A percentile compares a stretch with the other conserved stretches of the same genome.
Conservation (phyloP, 2,888 invertebrate species). For the Himalopsyche tibetana region DNA sequence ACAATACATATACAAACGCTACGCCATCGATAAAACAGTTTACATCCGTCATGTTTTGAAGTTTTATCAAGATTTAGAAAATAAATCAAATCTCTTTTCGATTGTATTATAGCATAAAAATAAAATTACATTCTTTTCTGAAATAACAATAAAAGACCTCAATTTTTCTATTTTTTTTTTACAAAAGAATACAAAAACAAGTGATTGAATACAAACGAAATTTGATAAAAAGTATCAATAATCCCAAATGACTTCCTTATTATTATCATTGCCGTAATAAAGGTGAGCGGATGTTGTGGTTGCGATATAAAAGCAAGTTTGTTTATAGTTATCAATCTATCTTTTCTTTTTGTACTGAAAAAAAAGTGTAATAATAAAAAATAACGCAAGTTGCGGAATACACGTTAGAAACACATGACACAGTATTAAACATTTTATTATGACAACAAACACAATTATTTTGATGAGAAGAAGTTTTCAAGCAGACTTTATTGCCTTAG, state of each 20-base stretch:
- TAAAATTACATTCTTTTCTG: background rate
- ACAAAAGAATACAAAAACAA: conserved; percentile 34
- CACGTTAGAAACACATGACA: conserved; percentile 2
- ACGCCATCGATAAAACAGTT: too few species aligned
- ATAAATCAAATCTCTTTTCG: too few species aligned
- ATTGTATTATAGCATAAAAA: too few species aligned
- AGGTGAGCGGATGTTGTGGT: conserved; percentile 46
- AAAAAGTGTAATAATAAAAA: conserved; percentile 55
- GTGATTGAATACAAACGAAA: conserved; percentile 49
- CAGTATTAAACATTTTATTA: conserved; percentile 43
- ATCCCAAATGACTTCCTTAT: conserved; percentile 51
- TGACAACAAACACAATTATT: conserved; percentile 50
- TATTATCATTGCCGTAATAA: conserved; percentile 51
- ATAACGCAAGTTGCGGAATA: conserved; percentile 23
- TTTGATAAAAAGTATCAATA: conserved; percentile 51
- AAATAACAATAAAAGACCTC: conserved; percentile 13
- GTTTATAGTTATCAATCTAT: conserved; percentile 55
- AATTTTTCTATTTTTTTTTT: background rate
- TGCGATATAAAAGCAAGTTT: conserved; percentile 54
- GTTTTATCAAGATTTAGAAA: too few species aligned
- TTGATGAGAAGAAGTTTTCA: conserved; percentile 35
- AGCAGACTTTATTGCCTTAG: conserved; percentile 51
- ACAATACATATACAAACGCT: too few species aligned
- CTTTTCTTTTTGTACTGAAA: conserved; percentile 48
- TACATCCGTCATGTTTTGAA: too few species aligned